phyloP scores from a whole-genome alignment of 2,113 vertebrate genomes.

The Hyperopisus bebe region DNA sequence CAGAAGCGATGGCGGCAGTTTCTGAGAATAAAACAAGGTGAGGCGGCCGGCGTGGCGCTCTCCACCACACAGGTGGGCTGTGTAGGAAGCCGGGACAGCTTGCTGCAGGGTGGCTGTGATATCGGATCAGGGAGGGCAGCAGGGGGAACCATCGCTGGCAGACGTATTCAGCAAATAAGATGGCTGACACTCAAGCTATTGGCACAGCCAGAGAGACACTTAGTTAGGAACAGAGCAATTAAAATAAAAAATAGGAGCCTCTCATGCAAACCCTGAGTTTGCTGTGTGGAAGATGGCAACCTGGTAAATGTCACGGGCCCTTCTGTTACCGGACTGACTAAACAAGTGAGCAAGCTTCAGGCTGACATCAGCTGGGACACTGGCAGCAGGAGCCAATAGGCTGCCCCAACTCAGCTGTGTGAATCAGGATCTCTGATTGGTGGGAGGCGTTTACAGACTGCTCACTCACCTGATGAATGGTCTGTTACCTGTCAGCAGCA shows the following conservation, averaged over 20 bases:
- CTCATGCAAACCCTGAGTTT: conserved; percentile 46
- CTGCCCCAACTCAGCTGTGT: not conserved
- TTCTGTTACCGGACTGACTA: conserved; percentile 58
- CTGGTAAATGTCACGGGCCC: conserved; percentile 65
- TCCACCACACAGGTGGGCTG: not conserved
- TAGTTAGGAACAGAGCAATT: not conserved
- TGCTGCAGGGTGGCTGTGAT: not conserved
- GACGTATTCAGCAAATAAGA: not conserved
- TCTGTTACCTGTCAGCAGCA: not conserved
- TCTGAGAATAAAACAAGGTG: conserved; percentile 1
- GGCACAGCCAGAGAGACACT: not conserved
- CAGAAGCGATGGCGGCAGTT: not conserved
- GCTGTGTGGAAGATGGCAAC: conserved; percentile 63
- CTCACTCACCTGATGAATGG: not conserved
- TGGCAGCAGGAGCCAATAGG: not conserved
- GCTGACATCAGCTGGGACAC: not conserved
- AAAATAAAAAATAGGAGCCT: conserved; percentile 16
- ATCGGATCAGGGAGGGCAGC: not conserved
- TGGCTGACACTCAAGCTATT: not conserved
- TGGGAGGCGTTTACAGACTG: not conserved
- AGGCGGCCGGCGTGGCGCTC: not conserved
- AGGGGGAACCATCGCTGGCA: not conserved
- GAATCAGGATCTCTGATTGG: not conserved
- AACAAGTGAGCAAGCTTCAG: conserved; percentile 18
- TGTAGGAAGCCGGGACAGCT: not conserved